Conservation (phyloP, 2,888 invertebrate species). For the Ligdia adustata region DNA sequence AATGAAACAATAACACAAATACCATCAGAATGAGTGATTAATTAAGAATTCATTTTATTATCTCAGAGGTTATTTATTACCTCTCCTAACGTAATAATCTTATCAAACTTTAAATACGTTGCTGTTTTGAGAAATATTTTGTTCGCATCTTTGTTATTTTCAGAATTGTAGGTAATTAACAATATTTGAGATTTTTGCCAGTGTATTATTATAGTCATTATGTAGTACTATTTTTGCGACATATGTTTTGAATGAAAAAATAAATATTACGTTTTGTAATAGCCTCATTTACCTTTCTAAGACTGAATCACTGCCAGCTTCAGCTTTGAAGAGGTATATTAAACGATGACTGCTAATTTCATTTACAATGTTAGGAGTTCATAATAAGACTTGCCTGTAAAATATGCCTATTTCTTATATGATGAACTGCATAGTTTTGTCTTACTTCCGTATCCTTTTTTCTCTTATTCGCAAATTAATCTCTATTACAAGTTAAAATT, state of each 20-base stretch:
- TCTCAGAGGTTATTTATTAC: slow-evolving; percentile 21
- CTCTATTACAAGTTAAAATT: not conserved
- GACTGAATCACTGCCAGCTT: no score
- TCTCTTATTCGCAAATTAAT: not conserved
- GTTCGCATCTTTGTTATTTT: slow-evolving; percentile 4
- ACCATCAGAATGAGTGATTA: slow-evolving; percentile 12
- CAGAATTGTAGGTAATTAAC: not conserved
- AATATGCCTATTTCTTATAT: no score
- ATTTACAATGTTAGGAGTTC: no score
- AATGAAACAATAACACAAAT: slow-evolving; percentile 12
- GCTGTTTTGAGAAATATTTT: not conserved
- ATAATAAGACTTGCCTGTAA: no score
- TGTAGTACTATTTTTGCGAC: no score
- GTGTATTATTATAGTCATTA: no score
- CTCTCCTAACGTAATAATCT: slow-evolving; percentile 15
- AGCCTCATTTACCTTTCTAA: no score
- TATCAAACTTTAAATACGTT: slow-evolving; percentile 3
- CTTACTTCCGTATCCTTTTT: not conserved
- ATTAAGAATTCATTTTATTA: slow-evolving; percentile 9
- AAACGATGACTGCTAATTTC: no score
- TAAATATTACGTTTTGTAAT: no score
- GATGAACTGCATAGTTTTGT: not conserved
- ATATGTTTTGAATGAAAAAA: no score
- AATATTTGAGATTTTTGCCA: no score
- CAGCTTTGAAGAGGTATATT: no score